Percentiles rank a stretch among this genome's conserved stretches.
These are phyloP conservation scores for Drosophila truncata DNA, from an alignment of 1,140 invertebrate species.

Conservation along the genomic window DNA sequence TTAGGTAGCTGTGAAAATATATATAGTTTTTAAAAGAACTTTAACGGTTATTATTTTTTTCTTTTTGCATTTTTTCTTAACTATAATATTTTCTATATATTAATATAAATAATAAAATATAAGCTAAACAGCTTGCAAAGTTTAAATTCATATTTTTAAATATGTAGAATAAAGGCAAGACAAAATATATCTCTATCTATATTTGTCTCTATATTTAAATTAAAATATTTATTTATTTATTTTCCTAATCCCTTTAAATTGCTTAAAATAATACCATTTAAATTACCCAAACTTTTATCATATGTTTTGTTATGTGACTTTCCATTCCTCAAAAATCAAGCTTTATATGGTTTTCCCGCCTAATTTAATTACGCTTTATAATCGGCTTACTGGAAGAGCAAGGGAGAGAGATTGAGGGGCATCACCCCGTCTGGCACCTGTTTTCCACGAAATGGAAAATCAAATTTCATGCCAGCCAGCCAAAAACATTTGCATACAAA, in stretches of 20 bases:
- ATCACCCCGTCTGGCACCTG: constrained; percentile 33
- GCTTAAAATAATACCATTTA: not conserved
- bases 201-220: too few species aligned
- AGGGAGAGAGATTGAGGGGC: not conserved
- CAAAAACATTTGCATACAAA: constrained; percentile 74
- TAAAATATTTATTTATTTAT: too few species aligned
- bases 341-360: constrained; percentile 3
- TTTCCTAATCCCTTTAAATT: not conserved
- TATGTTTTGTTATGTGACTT: not conserved
- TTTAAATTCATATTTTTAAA: too few species aligned
- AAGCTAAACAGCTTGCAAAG: too few species aligned
- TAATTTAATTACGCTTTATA: constrained; percentile 72
- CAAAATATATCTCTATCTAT: too few species aligned
- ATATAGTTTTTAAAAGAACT: not conserved
- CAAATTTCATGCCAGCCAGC: constrained; percentile 62
- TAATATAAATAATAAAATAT: too few species aligned
- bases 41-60: not conserved
- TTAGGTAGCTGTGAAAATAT: not conserved
- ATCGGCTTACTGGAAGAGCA: constrained; percentile 59
- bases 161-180: too few species aligned
- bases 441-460: constrained; percentile 50
- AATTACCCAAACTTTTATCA: not conserved
- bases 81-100: too few species aligned
- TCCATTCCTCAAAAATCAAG: not conserved
- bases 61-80: too few species aligned